Evolutionary conservation across 2,888 invertebrate species (phyloP).

Genomic region (Eumerus sabulonum): DNA sequence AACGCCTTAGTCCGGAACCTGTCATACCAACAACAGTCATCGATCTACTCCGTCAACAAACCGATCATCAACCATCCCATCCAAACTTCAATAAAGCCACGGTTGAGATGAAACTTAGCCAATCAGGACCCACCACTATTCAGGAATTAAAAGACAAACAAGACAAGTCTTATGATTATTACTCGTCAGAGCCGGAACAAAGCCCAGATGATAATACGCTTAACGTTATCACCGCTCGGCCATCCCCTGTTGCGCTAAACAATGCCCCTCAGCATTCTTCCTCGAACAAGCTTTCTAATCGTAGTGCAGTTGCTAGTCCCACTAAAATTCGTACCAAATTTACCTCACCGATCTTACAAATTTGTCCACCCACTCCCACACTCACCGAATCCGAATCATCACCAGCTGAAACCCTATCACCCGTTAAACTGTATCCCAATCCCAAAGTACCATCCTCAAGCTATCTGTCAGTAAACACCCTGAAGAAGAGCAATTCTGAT

Average conservation of each 20-base stretch:
- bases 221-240: constrained; percentile 64
- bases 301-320: constrained; percentile 53
- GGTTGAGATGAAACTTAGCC: constrained; percentile 26
- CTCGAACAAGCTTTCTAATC: constrained; percentile 25
- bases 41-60: not conserved
- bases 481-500: constrained; percentile 32
- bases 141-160: constrained; percentile 52
- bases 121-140: constrained; percentile 40
- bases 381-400: constrained; percentile 75
- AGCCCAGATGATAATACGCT: constrained; percentile 50
- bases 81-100: not conserved
- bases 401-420: constrained; percentile 30
- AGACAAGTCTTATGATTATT: constrained; percentile 69
- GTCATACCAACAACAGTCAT: constrained; percentile 34
- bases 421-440: constrained; percentile 25
- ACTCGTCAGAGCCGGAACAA: constrained; percentile 75
- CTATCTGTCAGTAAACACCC: constrained; percentile 35
- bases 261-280: constrained; percentile 69
- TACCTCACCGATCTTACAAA: constrained; percentile 71
- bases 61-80: no score
- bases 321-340: constrained; percentile 59
- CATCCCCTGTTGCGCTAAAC: constrained; percentile 63
- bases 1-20: not conserved
- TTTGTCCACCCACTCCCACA: constrained; percentile 77
- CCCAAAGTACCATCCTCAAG: constrained; percentile 1